Evolutionary conservation across 1,140 invertebrate species (phyloP).

Genomic region (Achroia grisella): DNA sequence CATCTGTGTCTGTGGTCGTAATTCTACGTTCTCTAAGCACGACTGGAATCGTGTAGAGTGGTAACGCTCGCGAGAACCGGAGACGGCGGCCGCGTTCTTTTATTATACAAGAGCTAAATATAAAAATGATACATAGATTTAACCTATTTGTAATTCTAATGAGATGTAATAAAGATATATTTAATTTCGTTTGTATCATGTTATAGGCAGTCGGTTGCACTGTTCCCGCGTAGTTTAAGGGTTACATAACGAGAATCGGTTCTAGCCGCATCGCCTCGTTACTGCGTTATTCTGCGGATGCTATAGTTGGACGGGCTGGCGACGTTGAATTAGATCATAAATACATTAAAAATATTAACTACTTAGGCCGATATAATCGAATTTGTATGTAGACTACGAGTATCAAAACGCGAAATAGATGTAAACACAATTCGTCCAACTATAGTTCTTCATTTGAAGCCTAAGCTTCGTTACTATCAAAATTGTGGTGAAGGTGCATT

Average conservation of each 20-base stretch:
- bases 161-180: slow-evolving; percentile 45
- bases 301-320: not conserved
- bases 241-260: slow-evolving; percentile 18
- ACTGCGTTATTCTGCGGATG: slow-evolving; percentile 10
- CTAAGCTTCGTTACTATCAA: slow-evolving; percentile 12
- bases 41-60: too few relatives aligned
- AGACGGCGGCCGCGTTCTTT: not conserved
- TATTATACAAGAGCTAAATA: slow-evolving; percentile 23
- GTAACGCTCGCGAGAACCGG: not conserved
- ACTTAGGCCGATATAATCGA: too few relatives aligned
- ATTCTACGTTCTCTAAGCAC: too few relatives aligned
- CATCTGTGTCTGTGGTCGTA: too few relatives aligned
- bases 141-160: slow-evolving; percentile 51
- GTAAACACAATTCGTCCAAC: slow-evolving; percentile 1
- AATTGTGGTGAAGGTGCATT: slow-evolving; percentile 47
- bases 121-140: slow-evolving; percentile 37
- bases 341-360: too few relatives aligned
- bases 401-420: too few relatives aligned
- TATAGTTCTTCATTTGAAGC: slow-evolving; percentile 10
- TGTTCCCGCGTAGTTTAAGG: slow-evolving; percentile 26
- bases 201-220: slow-evolving; percentile 27
- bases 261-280: slow-evolving; percentile 15
- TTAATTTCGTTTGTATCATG: slow-evolving; percentile 39
- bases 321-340: too few relatives aligned
- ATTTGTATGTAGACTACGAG: too few relatives aligned